phyloP scores from a whole-genome alignment of 2,113 vertebrate genomes.

The Epinephelus moara region DNA sequence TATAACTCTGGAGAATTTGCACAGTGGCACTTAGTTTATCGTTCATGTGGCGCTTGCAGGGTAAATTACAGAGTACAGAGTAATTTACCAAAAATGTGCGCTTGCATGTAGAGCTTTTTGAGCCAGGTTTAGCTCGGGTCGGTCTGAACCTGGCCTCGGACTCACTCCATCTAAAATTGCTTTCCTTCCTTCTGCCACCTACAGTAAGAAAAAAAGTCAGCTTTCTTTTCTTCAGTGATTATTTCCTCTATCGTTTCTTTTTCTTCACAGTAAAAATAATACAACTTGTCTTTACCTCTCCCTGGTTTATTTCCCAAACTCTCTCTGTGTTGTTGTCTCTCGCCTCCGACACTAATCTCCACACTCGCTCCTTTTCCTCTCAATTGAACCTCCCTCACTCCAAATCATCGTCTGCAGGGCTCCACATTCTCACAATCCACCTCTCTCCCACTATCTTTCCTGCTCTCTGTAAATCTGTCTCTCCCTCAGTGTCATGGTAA shows the following conservation, averaged over 20 bases:
- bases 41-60: too few species aligned
- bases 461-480: neutral
- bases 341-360: constrained; percentile 13
- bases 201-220: neutral
- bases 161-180: neutral
- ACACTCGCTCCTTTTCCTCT: neutral
- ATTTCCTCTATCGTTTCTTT: neutral
- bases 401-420: constrained; percentile 20
- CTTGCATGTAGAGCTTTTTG: too few species aligned
- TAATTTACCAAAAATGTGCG: too few species aligned
- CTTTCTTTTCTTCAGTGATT: neutral
- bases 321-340: neutral
- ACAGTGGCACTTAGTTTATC: neutral
- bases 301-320: neutral
- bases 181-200: neutral
- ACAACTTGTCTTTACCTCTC: neutral
- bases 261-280: neutral
- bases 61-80: too few species aligned
- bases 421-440: constrained; percentile 27
- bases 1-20: too few species aligned
- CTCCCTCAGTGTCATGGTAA: constrained; percentile 61
- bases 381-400: constrained; percentile 19
- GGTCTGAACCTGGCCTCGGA: neutral
- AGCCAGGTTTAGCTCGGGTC: neutral
- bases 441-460: neutral